These are phyloP conservation scores for Podabrus alpinus DNA, from an alignment of 2,888 invertebrate species.

Conservation along the genomic window DNA sequence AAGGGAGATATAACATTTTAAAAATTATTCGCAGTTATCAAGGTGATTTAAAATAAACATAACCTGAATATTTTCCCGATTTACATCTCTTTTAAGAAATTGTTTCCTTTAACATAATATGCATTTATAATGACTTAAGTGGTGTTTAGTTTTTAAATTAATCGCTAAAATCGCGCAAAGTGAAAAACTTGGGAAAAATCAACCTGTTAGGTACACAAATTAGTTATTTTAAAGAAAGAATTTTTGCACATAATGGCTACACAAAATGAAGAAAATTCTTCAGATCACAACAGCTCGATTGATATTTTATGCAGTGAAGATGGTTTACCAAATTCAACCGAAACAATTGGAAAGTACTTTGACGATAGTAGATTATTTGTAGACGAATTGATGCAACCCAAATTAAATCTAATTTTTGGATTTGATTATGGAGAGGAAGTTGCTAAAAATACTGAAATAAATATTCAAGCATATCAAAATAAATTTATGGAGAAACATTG, in stretches of 20 bases:
- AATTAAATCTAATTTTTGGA: slow-evolving; percentile 46
- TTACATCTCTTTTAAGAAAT: neutral
- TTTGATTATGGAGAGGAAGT: slow-evolving; percentile 48
- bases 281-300: neutral
- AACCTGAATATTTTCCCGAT: neutral
- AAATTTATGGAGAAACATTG: slow-evolving; percentile 36
- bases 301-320: neutral
- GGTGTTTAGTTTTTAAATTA: neutral
- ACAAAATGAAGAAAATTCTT: neutral
- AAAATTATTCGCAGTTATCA: too few relatives aligned
- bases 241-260: neutral
- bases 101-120: neutral
- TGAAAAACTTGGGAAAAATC: neutral
- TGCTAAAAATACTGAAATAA: slow-evolving; percentile 34
- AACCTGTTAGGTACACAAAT: too few relatives aligned
- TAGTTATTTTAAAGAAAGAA: neutral
- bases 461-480: slow-evolving; percentile 40
- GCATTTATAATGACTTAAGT: neutral
- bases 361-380: slow-evolving; percentile 41
- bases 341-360: neutral
- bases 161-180: too few relatives aligned
- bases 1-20: too few relatives aligned
- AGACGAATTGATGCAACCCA: slow-evolving; percentile 45
- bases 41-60: neutral
- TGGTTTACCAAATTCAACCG: neutral